Evolutionary conservation across 2,888 invertebrate genomes (phyloP).

Genomic region (Plagodis dolabraria): DNA sequence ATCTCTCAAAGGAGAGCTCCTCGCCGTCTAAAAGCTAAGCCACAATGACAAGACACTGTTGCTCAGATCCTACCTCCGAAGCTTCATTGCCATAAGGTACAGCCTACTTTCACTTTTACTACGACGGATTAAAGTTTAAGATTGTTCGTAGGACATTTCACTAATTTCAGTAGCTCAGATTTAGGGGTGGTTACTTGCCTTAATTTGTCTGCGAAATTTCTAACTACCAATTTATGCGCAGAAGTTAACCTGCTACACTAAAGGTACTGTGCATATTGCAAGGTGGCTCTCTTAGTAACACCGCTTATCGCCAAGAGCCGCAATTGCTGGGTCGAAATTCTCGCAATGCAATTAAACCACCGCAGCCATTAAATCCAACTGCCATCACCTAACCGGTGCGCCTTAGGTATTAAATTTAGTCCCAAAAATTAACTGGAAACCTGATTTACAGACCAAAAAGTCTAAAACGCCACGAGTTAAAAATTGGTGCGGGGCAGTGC

Average conservation of each 20-base stretch:
- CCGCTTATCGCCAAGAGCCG: slow-evolving; percentile 2
- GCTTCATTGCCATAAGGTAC: slow-evolving; percentile 2
- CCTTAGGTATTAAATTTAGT: slow-evolving; percentile 28
- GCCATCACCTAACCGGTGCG: slow-evolving; percentile 21
- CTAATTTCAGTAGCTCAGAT: slow-evolving; percentile 23
- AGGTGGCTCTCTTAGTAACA: slow-evolving; percentile 3
- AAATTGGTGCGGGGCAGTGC: slow-evolving; percentile 29
- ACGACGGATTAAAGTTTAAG: slow-evolving; percentile 23
- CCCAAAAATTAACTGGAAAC: slow-evolving; percentile 46
- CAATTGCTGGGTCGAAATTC: slow-evolving; percentile 13
- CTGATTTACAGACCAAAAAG: slow-evolving; percentile 50
- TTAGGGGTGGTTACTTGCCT: slow-evolving; percentile 29
- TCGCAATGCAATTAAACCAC: slow-evolving; percentile 22
- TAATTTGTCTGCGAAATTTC: slow-evolving; percentile 28
- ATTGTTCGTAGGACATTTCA: slow-evolving; percentile 18
- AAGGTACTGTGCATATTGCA: slow-evolving; percentile 11
- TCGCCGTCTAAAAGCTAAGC: slow-evolving; percentile 48
- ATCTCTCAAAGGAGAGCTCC: slow-evolving; percentile 50
- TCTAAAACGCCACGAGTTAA: slow-evolving; percentile 33
- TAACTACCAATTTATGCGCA: slow-evolving; percentile 20
- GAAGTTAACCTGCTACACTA: slow-evolving; percentile 14
- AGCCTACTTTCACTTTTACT: slow-evolving; percentile 26
- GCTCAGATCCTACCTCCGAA: slow-evolving; percentile 11
- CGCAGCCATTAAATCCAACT: slow-evolving; percentile 24
- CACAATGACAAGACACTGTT: slow-evolving; percentile 46